Percentiles rank a stretch among this genome's conserved stretches.
phyloP scores from a whole-genome alignment of 2,888 invertebrate species.

The Watsonalla cultraria region DNA sequence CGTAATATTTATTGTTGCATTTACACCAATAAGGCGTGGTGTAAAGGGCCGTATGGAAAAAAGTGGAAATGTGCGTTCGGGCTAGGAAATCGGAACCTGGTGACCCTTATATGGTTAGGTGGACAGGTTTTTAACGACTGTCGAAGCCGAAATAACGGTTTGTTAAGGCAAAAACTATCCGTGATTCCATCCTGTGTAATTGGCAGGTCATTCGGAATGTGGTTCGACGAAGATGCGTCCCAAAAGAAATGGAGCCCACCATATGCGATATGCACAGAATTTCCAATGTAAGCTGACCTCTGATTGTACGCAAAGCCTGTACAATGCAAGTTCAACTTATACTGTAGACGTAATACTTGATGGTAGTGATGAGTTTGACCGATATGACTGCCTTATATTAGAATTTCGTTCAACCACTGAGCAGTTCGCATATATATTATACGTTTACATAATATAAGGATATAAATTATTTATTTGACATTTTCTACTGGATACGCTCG shows the following conservation, averaged over 20 bases:
- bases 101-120: conserved; percentile 43
- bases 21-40: conserved; percentile 66
- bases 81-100: conserved; percentile 73
- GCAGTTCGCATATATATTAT: neutral
- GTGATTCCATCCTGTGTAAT: conserved; percentile 58
- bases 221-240: conserved; percentile 57
- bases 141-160: conserved; percentile 69
- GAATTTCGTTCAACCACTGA: conserved; percentile 43
- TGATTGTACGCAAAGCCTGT: too few species aligned
- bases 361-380: too few species aligned
- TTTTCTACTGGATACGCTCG: too few species aligned
- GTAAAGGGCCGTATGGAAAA: conserved; percentile 47
- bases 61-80: conserved; percentile 53
- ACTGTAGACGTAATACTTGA: too few species aligned
- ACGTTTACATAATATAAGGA: neutral
- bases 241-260: conserved; percentile 57
- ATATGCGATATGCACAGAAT: conserved; percentile 34
- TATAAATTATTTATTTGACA: too few species aligned
- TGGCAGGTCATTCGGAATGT: conserved; percentile 68
- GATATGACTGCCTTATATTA: conserved; percentile 60
- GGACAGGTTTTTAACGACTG: conserved; percentile 65
- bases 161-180: conserved; percentile 50
- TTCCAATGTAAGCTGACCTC: too few species aligned
- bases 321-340: too few species aligned
- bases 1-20: conserved; percentile 68